phyloP scores from a whole-genome alignment of 2,888 invertebrate species.

The Lepidocyrtoides sp. region DNA sequence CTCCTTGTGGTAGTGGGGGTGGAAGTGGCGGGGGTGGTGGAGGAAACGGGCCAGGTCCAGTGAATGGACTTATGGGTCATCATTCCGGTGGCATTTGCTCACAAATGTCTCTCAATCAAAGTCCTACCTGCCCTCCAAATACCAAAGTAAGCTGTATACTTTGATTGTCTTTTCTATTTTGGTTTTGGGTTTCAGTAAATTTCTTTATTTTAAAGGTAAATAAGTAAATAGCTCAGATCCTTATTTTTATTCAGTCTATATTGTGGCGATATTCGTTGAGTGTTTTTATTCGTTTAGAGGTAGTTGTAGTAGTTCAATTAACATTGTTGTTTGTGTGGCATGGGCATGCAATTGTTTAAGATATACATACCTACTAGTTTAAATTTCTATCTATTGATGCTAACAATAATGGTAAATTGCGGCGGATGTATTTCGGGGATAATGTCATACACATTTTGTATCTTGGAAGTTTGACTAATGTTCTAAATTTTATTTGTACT shows the following conservation, averaged over 20 bases:
- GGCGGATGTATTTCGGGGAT: conserved; percentile 1
- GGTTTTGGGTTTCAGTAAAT: conserved; percentile 47
- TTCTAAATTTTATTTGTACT: conserved; percentile 4
- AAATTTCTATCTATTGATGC: too few species aligned
- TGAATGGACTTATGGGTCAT: conserved; percentile 83
- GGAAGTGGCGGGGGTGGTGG: conserved; percentile 55
- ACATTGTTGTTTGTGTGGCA: not conserved
- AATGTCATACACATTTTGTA: not conserved
- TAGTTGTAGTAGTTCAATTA: conserved; percentile 8
- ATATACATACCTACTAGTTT: too few species aligned
- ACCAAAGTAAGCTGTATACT: conserved; percentile 81
- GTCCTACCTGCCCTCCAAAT: conserved; percentile 84
- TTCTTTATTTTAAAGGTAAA: conserved; percentile 4
- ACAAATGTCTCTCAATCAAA: conserved; percentile 85
- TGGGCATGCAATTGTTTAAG: conserved; percentile 10
- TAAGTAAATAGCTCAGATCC: conserved; percentile 60
- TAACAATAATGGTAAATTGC: too few species aligned
- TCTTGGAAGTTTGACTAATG: not conserved
- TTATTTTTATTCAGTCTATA: conserved; percentile 45
- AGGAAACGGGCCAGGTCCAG: conserved; percentile 76
- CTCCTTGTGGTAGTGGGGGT: conserved; percentile 73
- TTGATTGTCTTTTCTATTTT: conserved; percentile 57
- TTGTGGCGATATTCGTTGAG: conserved; percentile 57
- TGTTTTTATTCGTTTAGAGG: conserved; percentile 10
- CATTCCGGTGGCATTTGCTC: conserved; percentile 85